Evolutionary conservation across 1,140 invertebrate species (phyloP).

Genomic region (Ceratina calcarata): DNA sequence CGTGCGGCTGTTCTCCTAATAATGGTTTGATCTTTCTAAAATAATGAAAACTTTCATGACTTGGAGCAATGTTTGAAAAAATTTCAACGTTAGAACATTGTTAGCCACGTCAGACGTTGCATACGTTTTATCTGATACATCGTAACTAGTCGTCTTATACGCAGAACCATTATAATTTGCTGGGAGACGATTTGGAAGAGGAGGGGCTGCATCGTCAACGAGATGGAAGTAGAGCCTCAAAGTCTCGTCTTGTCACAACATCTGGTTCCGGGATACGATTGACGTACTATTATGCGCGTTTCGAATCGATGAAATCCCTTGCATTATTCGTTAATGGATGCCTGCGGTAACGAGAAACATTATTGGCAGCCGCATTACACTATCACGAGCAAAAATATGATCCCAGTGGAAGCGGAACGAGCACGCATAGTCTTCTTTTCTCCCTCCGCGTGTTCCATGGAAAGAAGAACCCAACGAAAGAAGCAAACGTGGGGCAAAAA

Average conservation of each 20-base stretch:
- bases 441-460: neutral
- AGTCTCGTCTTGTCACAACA: neutral
- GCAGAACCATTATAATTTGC: neutral
- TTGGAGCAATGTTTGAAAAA: no score
- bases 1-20: neutral
- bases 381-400: neutral
- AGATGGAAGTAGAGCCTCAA: conserved; percentile 12
- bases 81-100: no score
- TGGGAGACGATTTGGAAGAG: neutral
- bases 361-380: conserved; percentile 23
- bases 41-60: no score
- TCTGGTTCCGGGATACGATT: conserved; percentile 5
- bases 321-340: conserved; percentile 36
- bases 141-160: neutral
- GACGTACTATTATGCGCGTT: conserved; percentile 8
- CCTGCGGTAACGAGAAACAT: conserved; percentile 11
- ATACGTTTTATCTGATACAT: no score
- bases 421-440: no score
- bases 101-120: no score
- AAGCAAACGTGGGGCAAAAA: neutral
- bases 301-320: conserved; percentile 39
- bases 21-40: conserved; percentile 9
- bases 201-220: neutral
- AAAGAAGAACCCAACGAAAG: neutral
- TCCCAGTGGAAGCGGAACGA: no score